These are phyloP conservation scores for Ypsolopha sequella DNA, from an alignment of 2,888 invertebrate species.

Conservation along the genomic window DNA sequence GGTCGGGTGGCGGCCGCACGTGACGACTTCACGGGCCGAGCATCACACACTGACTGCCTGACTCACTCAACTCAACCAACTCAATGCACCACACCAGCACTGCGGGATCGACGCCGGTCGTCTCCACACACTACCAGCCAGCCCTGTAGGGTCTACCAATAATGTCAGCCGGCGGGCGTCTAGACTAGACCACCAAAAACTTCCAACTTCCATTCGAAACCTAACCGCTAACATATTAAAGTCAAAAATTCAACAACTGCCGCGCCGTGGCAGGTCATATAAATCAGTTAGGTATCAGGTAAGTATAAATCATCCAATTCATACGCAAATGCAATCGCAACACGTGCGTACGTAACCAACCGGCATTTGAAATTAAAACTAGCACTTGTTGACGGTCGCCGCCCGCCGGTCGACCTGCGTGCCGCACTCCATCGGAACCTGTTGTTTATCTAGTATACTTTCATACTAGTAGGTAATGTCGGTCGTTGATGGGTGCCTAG, in stretches of 20 bases:
- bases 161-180: not conserved
- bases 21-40: not conserved
- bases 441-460: conserved; percentile 27
- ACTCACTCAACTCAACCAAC: no score
- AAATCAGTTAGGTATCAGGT: no score
- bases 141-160: not conserved
- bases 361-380: no score
- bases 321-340: no score
- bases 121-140: not conserved
- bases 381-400: not conserved
- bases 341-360: no score
- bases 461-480: conserved; percentile 10
- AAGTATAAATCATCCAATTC: no score
- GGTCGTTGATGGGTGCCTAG: not conserved
- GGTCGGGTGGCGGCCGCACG: not conserved
- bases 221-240: no score
- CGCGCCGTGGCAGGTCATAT: no score
- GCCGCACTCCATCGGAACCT: conserved; percentile 17
- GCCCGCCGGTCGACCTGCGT: not conserved
- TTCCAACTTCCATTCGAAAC: not conserved
- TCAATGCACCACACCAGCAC: not conserved
- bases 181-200: not conserved
- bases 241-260: no score
- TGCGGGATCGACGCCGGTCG: not conserved
- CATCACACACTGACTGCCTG: not conserved